A percentile compares a stretch with the other conserved stretches of the same genome.
phyloP scores from a whole-genome alignment of 2,113 vertebrate species.

The Sander vitreus region DNA sequence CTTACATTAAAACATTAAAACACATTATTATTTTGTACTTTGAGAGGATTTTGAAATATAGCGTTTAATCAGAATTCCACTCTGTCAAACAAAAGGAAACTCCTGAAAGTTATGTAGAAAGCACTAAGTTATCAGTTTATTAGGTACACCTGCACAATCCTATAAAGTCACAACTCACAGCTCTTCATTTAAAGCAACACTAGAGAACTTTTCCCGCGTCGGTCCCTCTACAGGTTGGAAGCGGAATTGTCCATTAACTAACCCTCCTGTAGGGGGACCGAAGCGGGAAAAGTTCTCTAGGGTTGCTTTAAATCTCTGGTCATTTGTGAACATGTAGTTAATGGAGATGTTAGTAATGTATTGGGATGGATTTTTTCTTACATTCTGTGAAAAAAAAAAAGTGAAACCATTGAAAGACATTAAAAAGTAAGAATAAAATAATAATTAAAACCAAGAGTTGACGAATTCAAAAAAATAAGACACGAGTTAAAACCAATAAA shows the following conservation, averaged over 20 bases:
- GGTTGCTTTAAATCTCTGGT: neutral
- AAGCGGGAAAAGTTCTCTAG: too few species aligned
- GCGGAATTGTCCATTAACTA: too few species aligned
- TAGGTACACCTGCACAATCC: neutral
- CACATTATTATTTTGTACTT: neutral
- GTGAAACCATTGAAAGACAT: too few species aligned
- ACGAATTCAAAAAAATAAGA: too few species aligned
- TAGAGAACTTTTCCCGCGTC: too few species aligned
- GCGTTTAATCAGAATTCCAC: neutral
- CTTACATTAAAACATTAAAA: neutral
- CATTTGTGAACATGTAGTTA: neutral
- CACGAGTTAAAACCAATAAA: too few species aligned
- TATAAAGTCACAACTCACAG: too few species aligned
- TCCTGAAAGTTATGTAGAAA: neutral
- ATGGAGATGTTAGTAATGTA: neutral
- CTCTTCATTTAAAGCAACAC: too few species aligned
- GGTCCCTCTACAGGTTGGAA: too few species aligned
- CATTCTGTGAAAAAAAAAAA: neutral
- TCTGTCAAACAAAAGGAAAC: neutral
- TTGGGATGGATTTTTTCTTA: neutral
- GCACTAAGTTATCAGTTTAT: neutral
- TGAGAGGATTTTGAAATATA: conserved; percentile 2
- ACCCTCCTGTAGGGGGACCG: too few species aligned
- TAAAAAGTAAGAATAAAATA: too few species aligned
- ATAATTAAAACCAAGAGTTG: too few species aligned